Conservation (phyloP, 2,888 invertebrate genomes). For the Epiblema foenella region DNA sequence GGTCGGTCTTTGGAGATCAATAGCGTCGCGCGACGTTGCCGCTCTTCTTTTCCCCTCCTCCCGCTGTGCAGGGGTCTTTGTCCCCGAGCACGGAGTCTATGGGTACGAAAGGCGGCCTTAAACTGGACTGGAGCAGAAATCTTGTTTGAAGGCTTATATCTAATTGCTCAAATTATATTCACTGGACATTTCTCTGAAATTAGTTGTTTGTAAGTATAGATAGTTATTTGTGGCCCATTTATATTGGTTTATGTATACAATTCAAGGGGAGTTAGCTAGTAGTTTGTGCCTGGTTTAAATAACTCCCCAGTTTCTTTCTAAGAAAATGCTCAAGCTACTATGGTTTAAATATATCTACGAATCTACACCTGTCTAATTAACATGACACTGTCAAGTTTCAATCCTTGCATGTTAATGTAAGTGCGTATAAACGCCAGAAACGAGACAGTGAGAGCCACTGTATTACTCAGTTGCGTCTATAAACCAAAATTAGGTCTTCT, state of each 20-base stretch:
- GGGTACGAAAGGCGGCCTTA: conserved; percentile 62
- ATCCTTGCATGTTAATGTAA: neutral
- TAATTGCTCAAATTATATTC: conserved; percentile 7
- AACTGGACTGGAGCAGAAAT: conserved; percentile 48
- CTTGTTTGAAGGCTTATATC: neutral
- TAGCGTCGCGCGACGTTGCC: conserved; percentile 72
- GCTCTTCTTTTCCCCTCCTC: conserved; percentile 59
- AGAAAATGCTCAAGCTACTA: too few species aligned
- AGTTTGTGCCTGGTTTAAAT: neutral
- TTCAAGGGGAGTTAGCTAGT: neutral
- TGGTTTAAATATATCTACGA: neutral
- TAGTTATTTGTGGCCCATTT: neutral
- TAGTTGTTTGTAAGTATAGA: neutral
- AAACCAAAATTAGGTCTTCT: too few species aligned
- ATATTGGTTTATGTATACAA: neutral
- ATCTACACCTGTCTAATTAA: conserved; percentile 11
- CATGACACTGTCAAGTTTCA: conserved; percentile 3
- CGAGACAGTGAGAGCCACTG: neutral
- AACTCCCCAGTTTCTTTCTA: neutral
- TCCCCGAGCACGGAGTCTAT: conserved; percentile 59
- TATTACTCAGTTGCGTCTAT: neutral
- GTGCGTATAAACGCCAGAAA: neutral
- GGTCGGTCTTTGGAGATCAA: conserved; percentile 60
- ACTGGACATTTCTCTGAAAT: neutral
- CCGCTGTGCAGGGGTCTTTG: conserved; percentile 67